Evolutionary conservation across 2,113 vertebrate species (phyloP), one percentile per base, ranked within the genome.

Genomic region (Microcebus jonahi): DNA sequence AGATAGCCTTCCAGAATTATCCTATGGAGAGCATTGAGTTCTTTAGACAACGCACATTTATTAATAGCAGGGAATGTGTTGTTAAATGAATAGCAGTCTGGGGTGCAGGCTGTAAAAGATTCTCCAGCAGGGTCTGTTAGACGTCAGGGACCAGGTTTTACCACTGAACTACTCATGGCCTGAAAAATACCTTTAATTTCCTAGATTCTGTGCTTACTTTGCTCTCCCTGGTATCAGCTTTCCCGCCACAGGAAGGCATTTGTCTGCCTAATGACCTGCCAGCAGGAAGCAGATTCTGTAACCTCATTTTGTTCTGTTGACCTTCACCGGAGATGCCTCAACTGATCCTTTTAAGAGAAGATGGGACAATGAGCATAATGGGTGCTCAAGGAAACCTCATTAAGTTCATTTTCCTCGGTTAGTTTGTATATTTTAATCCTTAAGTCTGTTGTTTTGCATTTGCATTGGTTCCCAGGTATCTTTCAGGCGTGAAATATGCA

Each of bases 151-250:
- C 53, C 27, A 36, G 34, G 23, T 81, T 85, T 97, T 89, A 89
- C 34, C 29, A 21, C 34, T 5, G 50, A 80, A 17, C 29, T 45
- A 20, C 25, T 45, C 61, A 36, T 6, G 88, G 83, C 83, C 85
- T 87, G 63, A 88, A 93, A 94, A 97, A 86, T 70, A 89, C 29
- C 83, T 94, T 90, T 77, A 81, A 71, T 95, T 95, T 95, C 84
- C 80, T 88, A 68, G 57, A 73, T 71, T 95, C 59, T 75, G 34
- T 48, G 50, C 36, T 48, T 61, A 34, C 39, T 83, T 83, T 94
- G 61, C 36, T 95, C 76, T 75, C 48, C 48, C 77, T 89, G 84
- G 39, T 83, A 87, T 88, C 57, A 67, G 59, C 89, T 97, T 96
- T 94, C 76, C 53, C 8, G 0, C 36, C 29, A 59, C 95, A 96